phyloP scores from a whole-genome alignment of 2,888 invertebrate genomes.

The Rhabditophanes sp. region DNA sequence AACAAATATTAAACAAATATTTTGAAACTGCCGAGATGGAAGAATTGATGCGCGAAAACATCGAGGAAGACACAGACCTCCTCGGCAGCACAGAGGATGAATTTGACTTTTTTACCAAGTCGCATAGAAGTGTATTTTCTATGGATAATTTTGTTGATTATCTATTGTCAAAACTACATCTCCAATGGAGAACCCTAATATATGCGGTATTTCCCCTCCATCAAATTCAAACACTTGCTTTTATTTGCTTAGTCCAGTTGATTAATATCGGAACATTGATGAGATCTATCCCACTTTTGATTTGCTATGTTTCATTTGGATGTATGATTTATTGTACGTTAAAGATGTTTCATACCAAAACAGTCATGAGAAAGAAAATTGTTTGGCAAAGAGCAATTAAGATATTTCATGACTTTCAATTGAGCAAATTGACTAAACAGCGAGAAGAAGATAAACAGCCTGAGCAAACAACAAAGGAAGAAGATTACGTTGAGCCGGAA shows the following conservation, averaged over 20 bases:
- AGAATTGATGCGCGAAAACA: no score
- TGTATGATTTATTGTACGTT: slow-evolving; percentile 29
- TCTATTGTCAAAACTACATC: no score
- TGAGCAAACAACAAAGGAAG: background rate
- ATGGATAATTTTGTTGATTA: no score
- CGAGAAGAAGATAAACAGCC: slow-evolving; percentile 5
- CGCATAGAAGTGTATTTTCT: no score
- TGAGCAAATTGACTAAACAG: background rate
- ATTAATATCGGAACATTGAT: slow-evolving; percentile 22
- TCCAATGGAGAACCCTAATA: slow-evolving; percentile 18
- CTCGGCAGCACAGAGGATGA: no score
- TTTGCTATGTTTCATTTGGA: slow-evolving; percentile 21
- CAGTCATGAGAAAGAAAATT: slow-evolving; percentile 8
- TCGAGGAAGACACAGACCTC: no score
- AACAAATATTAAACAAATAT: no score
- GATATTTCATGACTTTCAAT: slow-evolving; percentile 5
- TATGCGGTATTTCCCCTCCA: slow-evolving; percentile 33
- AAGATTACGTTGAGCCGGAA: slow-evolving; percentile 4
- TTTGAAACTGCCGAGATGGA: no score
- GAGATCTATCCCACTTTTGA: slow-evolving; percentile 18
- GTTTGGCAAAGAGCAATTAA: slow-evolving; percentile 15
- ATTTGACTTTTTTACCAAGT: no score
- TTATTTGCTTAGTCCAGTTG: slow-evolving; percentile 32
- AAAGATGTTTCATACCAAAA: slow-evolving; percentile 23
- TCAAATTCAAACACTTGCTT: slow-evolving; percentile 30